These are phyloP conservation scores for Apis cerana DNA, from an alignment of 1,140 invertebrate genomes.

Conservation along the genomic window DNA sequence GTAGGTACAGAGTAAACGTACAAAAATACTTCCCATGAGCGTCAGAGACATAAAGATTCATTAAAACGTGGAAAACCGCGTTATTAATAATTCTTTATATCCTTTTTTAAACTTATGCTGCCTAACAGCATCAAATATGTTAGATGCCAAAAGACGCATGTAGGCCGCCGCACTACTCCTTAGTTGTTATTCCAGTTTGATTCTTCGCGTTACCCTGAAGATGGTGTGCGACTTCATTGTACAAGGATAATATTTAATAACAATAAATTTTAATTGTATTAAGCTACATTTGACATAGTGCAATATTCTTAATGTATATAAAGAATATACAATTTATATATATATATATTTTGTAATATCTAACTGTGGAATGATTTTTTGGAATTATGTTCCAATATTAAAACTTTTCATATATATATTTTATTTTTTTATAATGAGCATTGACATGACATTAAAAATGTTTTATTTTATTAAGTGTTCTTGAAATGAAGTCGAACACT, in stretches of 20 bases:
- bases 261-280: conserved; percentile 30
- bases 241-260: conserved; percentile 31
- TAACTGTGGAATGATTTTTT: conserved; percentile 47
- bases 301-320: conserved; percentile 38
- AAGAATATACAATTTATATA: conserved; percentile 23
- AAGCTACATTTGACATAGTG: conserved; percentile 31
- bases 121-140: conserved; percentile 43
- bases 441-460: conserved; percentile 34
- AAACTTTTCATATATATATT: conserved; percentile 23
- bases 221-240: conserved; percentile 59
- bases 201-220: conserved; percentile 50
- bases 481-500: conserved; percentile 62
- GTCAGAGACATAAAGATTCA: conserved; percentile 68
- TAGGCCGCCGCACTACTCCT: conserved; percentile 66
- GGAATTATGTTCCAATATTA: conserved; percentile 31
- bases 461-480: conserved; percentile 33
- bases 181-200: conserved; percentile 62
- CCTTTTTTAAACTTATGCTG: conserved; percentile 54
- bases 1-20: conserved; percentile 76
- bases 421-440: conserved; percentile 21
- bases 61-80: conserved; percentile 68
- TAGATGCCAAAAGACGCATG: conserved; percentile 53
- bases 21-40: conserved; percentile 77
- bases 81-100: conserved; percentile 57
- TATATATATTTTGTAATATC: conserved; percentile 19